Evolutionary conservation across 2,113 vertebrate genomes (phyloP).

Genomic region (Eira barbara): DNA sequence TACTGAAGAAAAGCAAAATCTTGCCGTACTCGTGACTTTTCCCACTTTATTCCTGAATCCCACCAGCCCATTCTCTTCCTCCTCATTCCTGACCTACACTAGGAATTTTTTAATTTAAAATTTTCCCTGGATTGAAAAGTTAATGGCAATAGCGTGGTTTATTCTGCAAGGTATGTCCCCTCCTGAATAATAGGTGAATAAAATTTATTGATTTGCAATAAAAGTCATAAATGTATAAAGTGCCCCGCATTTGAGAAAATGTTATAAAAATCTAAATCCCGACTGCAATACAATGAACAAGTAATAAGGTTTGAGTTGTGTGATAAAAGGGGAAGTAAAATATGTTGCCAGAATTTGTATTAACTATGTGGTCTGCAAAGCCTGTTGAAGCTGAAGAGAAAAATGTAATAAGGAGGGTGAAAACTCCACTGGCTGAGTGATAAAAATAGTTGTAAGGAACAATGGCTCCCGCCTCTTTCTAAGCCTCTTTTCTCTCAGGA

Average conservation of each 20-base stretch:
- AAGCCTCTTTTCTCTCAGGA: neutral
- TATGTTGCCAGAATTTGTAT: slow-evolving; percentile 26
- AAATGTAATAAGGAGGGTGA: neutral
- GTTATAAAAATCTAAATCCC: slow-evolving; percentile 40
- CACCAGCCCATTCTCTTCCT: neutral
- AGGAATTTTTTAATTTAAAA: slow-evolving; percentile 41
- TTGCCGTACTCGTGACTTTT: neutral
- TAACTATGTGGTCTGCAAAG: neutral
- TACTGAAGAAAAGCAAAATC: slow-evolving; percentile 59
- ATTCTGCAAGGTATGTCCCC: slow-evolving; percentile 43
- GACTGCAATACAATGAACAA: slow-evolving; percentile 32
- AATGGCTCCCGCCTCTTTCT: neutral
- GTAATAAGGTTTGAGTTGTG: slow-evolving; percentile 51
- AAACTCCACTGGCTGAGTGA: neutral
- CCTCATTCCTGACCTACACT: neutral
- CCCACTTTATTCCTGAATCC: slow-evolving; percentile 41
- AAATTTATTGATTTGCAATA: slow-evolving; percentile 69
- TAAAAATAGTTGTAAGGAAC: neutral
- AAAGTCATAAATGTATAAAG: slow-evolving; percentile 66
- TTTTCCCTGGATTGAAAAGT: slow-evolving; percentile 62
- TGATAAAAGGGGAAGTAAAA: slow-evolving; percentile 40
- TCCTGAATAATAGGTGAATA: slow-evolving; percentile 39
- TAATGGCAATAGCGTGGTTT: slow-evolving; percentile 37
- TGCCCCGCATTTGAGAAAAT: slow-evolving; percentile 34
- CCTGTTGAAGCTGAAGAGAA: neutral